Percentiles rank a stretch among this genome's conserved stretches.
These are phyloP conservation scores for Azorinus chamasolen DNA, from an alignment of 2,888 invertebrate genomes.

Conservation along the genomic window DNA sequence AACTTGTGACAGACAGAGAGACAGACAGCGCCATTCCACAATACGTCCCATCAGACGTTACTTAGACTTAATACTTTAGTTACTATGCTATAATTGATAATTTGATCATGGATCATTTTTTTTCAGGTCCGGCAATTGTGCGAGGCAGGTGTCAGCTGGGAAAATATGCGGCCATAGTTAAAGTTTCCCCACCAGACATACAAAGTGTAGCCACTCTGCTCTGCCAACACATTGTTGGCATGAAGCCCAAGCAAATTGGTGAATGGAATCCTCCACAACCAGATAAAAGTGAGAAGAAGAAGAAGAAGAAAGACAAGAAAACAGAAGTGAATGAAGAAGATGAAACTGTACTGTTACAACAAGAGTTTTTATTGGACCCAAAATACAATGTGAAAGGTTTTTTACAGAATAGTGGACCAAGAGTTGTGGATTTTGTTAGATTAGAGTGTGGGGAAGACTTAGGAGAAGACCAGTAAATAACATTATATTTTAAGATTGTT, in stretches of 20 bases:
- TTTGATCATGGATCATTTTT: too few relatives aligned
- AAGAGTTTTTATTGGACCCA: conserved; percentile 95
- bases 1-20: too few relatives aligned
- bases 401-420: conserved; percentile 88
- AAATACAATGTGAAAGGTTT: conserved; percentile 91
- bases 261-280: conserved; percentile 40
- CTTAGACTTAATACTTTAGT: too few relatives aligned
- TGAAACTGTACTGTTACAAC: conserved; percentile 93
- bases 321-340: conserved; percentile 56
- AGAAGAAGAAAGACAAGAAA: conserved; percentile 51
- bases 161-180: conserved; percentile 92
- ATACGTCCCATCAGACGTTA: too few relatives aligned
- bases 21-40: too few relatives aligned
- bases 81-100: too few relatives aligned
- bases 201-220: conserved; percentile 88
- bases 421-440: conserved; percentile 93
- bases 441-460: conserved; percentile 93
- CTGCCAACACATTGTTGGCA: conserved; percentile 95
- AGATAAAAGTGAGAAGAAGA: conserved; percentile 88
- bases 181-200: conserved; percentile 38
- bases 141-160: conserved; percentile 87
- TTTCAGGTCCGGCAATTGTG: conserved; percentile 57
- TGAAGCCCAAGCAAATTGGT: conserved; percentile 84
- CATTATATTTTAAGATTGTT: too few relatives aligned
- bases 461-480: conserved; percentile 47